phyloP scores from a whole-genome alignment of 2,888 invertebrate genomes.

The Choristoneura rosaceana region DNA sequence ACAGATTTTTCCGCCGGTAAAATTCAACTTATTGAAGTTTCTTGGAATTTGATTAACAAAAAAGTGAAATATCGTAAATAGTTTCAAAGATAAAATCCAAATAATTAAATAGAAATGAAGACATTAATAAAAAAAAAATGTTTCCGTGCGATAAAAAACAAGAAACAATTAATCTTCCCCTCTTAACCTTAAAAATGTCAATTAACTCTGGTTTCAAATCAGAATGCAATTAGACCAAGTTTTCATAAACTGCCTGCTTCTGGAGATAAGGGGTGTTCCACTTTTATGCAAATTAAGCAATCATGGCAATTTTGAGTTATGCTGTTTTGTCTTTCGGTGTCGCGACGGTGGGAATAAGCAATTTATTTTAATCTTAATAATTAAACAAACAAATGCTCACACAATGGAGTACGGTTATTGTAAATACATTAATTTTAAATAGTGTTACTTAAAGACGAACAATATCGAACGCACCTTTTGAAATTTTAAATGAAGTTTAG shows the following conservation, averaged over 20 bases:
- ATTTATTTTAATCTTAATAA: not conserved
- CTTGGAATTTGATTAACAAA: too few relatives aligned
- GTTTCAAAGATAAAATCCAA: too few relatives aligned
- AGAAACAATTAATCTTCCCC: slow-evolving; percentile 17
- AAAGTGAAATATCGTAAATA: too few relatives aligned
- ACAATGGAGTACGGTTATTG: not conserved
- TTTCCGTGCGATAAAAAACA: slow-evolving; percentile 20
- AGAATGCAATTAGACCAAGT: slow-evolving; percentile 79
- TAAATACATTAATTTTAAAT: not conserved
- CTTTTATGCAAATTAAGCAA: slow-evolving; percentile 77
- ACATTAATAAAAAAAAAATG: not conserved
- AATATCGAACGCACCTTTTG: too few relatives aligned
- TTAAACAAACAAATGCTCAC: not conserved
- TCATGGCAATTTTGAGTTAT: slow-evolving; percentile 63
- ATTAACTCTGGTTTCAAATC: slow-evolving; percentile 66
- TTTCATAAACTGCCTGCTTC: slow-evolving; percentile 78
- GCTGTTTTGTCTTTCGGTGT: slow-evolving; percentile 45
- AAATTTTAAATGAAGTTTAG: too few relatives aligned
- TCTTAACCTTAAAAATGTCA: slow-evolving; percentile 67
- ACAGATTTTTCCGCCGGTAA: not conserved
- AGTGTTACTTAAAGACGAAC: too few relatives aligned
- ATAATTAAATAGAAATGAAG: too few relatives aligned
- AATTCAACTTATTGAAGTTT: not conserved
- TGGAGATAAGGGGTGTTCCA: slow-evolving; percentile 76
- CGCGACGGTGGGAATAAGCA: slow-evolving; percentile 1